Percentiles rank a stretch among this genome's conserved stretches.
Conservation (phyloP, 2,113 vertebrate genomes). For the Miniopterus natalensis region DNA sequence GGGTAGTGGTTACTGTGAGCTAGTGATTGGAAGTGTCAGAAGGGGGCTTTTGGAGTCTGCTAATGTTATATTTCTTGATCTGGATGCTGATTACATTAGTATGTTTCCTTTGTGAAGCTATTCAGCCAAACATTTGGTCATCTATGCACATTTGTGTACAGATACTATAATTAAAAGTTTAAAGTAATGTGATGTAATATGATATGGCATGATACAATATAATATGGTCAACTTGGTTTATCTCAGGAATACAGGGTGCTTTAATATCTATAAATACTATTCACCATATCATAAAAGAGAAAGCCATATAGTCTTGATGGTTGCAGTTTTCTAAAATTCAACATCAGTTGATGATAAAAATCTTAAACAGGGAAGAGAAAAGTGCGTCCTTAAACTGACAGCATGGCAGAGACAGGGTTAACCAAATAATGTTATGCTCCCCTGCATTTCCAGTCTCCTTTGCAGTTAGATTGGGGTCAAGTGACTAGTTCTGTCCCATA, state of each 20-base stretch:
- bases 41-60: background rate
- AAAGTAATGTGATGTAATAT: background rate
- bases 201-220: background rate
- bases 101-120: background rate
- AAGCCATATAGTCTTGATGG: background rate
- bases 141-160: background rate
- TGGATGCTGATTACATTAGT: background rate
- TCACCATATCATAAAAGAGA: background rate
- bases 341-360: background rate
- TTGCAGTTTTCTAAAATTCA: background rate
- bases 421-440: background rate
- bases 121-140: background rate
- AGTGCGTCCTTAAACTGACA: background rate
- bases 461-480: background rate
- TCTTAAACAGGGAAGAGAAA: background rate
- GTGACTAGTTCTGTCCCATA: slow-evolving; percentile 1
- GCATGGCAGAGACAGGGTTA: background rate
- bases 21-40: background rate
- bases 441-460: background rate
- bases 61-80: background rate
- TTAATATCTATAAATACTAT: background rate
- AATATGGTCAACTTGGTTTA: background rate
- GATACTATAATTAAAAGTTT: background rate
- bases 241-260: background rate
- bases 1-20: too few relatives aligned